Evolutionary conservation across 2,888 invertebrate genomes (phyloP).

Genomic region (Dorcus parallelipipedus): DNA sequence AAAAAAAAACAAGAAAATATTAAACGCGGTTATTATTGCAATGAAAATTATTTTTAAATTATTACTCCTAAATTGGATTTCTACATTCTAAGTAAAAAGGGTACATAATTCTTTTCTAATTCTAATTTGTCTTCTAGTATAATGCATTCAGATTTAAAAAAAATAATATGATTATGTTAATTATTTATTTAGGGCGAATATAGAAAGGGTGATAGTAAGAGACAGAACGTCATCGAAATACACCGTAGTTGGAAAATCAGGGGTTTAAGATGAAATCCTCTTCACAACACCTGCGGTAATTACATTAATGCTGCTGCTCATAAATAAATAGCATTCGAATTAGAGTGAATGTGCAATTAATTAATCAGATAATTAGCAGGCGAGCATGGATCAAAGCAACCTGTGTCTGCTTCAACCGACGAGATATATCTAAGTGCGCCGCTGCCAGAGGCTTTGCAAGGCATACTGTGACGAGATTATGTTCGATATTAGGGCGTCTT

Average conservation of each 20-base stretch:
- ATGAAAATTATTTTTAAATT: too few species aligned
- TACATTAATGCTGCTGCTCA: constrained; percentile 48
- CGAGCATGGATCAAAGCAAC: constrained; percentile 45
- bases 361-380: constrained; percentile 50
- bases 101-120: too few species aligned
- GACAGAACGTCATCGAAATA: neutral
- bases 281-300: constrained; percentile 44
- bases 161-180: too few species aligned
- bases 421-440: constrained; percentile 1
- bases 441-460: constrained; percentile 19
- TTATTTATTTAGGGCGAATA: too few species aligned
- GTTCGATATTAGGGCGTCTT: constrained; percentile 18
- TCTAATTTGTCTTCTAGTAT: too few species aligned
- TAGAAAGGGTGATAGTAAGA: too few species aligned
- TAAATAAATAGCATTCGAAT: constrained; percentile 48
- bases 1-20: too few species aligned
- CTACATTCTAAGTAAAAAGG: too few species aligned
- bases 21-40: too few species aligned
- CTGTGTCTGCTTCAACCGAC: constrained; percentile 7
- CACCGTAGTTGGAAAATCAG: constrained; percentile 13
- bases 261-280: constrained; percentile 16
- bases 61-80: too few species aligned
- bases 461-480: constrained; percentile 21
- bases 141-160: too few species aligned
- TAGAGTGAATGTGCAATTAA: constrained; percentile 49